Evolutionary conservation across 1,140 invertebrate species (phyloP).

Genomic region (Teleogryllus occipitalis): DNA sequence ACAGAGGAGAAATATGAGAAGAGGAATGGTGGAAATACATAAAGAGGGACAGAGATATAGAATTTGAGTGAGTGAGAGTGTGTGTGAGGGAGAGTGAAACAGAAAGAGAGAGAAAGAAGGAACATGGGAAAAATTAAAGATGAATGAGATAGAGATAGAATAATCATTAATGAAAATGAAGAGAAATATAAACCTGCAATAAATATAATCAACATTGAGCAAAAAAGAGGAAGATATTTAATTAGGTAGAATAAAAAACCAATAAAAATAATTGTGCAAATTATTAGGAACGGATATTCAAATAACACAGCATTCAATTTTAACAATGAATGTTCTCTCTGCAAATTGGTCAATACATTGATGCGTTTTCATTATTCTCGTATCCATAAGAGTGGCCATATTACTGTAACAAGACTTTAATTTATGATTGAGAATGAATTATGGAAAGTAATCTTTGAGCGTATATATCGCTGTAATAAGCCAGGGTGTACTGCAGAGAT

Average conservation of each 20-base stretch:
- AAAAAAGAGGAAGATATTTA: neutral
- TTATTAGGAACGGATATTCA: too few species aligned
- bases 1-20: too few species aligned
- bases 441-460: neutral
- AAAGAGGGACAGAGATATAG: too few species aligned
- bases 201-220: neutral
- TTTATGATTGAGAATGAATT: neutral
- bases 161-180: neutral
- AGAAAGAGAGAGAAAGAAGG: neutral
- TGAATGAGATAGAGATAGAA: neutral
- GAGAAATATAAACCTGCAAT: neutral
- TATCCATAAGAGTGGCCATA: too few species aligned
- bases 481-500: neutral
- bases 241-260: neutral
- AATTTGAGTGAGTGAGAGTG: neutral
- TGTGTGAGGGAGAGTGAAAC: neutral
- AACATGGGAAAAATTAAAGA: neutral
- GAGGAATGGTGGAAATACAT: too few species aligned
- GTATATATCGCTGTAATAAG: neutral
- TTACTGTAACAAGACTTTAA: too few species aligned
- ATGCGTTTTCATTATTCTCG: too few species aligned
- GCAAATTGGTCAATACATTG: too few species aligned
- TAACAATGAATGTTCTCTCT: too few species aligned
- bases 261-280: neutral
- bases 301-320: too few species aligned